Conservation (phyloP, 2,113 vertebrate genomes). For the Antechinus stuartii region DNA sequence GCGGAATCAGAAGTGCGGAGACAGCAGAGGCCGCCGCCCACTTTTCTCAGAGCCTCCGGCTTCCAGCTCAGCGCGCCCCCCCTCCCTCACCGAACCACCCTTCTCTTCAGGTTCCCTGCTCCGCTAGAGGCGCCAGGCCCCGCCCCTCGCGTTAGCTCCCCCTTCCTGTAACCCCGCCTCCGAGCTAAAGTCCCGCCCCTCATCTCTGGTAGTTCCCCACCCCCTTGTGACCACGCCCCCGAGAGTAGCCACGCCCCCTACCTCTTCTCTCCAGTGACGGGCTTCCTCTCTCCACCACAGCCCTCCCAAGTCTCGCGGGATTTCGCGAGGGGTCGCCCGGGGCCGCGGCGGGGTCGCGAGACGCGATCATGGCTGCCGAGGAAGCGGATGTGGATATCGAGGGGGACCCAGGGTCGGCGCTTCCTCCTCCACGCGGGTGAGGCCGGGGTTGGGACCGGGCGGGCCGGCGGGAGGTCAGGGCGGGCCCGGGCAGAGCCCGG, state of each 20-base stretch:
- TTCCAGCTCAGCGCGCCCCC: background rate
- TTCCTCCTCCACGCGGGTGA: constrained; percentile 79
- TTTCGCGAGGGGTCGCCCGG: constrained; percentile 40
- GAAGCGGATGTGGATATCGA: constrained; percentile 94
- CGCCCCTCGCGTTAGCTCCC: background rate
- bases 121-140: background rate
- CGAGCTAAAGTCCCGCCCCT: background rate
- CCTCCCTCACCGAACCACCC: too few species aligned
- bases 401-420: constrained; percentile 85
- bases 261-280: background rate
- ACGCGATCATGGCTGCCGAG: constrained; percentile 87
- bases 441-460: background rate
- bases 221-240: rapidly evolving
- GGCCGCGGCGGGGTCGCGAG: background rate
- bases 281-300: background rate
- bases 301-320: constrained; percentile 56
- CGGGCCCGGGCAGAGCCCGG: too few species aligned
- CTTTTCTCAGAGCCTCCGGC: too few species aligned
- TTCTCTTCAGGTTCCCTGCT: too few species aligned
- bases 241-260: too few species aligned
- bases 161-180: background rate
- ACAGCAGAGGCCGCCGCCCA: too few species aligned
- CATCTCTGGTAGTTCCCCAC: background rate
- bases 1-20: too few species aligned
- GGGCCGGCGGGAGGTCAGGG: background rate